phyloP scores from a whole-genome alignment of 2,797 vertebrate genomes.

The Bryconaethiops microstoma region DNA sequence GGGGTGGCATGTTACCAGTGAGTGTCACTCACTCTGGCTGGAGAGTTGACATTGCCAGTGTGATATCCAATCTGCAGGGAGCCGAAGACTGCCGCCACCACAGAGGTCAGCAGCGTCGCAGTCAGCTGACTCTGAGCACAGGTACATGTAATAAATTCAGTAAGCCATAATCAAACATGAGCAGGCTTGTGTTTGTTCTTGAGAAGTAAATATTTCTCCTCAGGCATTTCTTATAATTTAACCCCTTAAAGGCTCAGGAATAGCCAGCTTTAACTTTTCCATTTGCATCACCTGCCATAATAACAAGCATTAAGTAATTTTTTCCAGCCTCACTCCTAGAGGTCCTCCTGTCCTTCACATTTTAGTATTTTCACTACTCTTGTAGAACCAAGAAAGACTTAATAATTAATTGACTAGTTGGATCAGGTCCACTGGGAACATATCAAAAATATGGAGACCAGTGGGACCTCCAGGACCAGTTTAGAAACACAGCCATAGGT shows the following conservation, averaged over 20 bases:
- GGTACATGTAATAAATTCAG: slow-evolving; percentile 25
- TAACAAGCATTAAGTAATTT: neutral
- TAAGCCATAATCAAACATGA: slow-evolving; percentile 23
- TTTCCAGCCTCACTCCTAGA: too few relatives aligned
- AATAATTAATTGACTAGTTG: too few relatives aligned
- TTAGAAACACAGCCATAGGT: too few relatives aligned
- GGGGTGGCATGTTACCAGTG: slow-evolving; percentile 39
- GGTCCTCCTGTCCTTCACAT: too few relatives aligned
- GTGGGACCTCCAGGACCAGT: too few relatives aligned
- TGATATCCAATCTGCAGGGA: slow-evolving; percentile 84
- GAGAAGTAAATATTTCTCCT: neutral
- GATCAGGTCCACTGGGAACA: too few relatives aligned
- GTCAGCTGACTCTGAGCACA: slow-evolving; percentile 72
- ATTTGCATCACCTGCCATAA: neutral
- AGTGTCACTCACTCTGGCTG: slow-evolving; percentile 73
- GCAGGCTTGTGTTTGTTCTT: neutral
- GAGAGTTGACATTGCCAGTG: slow-evolving; percentile 81
- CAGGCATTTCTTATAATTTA: neutral
- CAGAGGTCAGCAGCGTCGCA: slow-evolving; percentile 72
- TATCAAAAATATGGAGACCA: too few relatives aligned
- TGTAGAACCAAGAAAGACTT: too few relatives aligned
- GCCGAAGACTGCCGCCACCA: slow-evolving; percentile 77
- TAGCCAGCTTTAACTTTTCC: neutral
- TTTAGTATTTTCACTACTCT: too few relatives aligned
- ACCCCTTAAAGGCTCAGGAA: neutral